phyloP scores from a whole-genome alignment of 2,888 invertebrate genomes.

The Pyrrhosoma nymphula region DNA sequence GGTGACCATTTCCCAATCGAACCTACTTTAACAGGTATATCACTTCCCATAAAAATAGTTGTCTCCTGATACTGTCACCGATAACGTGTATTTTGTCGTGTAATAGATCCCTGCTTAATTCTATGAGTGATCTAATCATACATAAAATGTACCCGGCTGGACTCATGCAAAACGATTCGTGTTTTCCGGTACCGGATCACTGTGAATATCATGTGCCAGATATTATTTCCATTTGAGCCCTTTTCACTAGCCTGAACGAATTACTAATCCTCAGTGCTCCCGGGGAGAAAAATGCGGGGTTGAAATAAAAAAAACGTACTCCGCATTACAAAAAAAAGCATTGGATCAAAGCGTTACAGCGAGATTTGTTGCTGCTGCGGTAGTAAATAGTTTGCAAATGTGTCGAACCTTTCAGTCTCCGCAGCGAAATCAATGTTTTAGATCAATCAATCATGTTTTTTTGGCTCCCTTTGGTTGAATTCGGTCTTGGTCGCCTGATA shows the following conservation, averaged over 20 bases:
- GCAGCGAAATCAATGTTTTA: background rate
- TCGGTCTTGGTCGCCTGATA: background rate
- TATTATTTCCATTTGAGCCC: background rate
- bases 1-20: no score
- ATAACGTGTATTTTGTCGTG: no score
- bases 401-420: background rate
- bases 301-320: no score
- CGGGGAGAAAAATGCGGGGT: no score
- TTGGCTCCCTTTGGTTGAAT: background rate
- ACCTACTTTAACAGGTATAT: no score
- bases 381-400: background rate
- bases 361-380: background rate
- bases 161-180: no score
- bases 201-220: background rate
- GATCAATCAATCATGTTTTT: background rate
- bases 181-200: background rate
- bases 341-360: background rate
- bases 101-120: no score
- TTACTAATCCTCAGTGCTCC: no score
- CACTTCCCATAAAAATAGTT: no score
- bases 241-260: background rate
- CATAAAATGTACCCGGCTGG: no score
- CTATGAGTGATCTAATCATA: no score
- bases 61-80: no score
- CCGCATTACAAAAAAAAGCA: background rate